A percentile compares a stretch with the other conserved stretches of the same genome.
phyloP scores from a whole-genome alignment of 2,113 vertebrate species.

The Amblyornis subalaris region DNA sequence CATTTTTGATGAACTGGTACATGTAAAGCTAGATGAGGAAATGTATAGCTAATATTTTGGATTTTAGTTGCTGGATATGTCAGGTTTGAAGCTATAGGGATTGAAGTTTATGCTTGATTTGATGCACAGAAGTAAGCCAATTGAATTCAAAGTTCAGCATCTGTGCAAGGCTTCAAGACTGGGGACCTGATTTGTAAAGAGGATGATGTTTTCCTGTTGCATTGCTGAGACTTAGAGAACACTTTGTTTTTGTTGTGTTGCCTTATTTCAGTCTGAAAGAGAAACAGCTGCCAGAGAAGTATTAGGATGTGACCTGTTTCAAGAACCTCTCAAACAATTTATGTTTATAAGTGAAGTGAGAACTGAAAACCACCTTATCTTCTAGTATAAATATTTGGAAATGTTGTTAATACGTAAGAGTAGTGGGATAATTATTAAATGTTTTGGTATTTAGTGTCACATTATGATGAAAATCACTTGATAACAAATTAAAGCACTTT shows the following conservation, averaged over 20 bases:
- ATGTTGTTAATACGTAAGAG: conserved; percentile 9
- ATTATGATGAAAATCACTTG: conserved; percentile 45
- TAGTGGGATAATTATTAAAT: conserved; percentile 58
- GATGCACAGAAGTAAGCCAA: neutral
- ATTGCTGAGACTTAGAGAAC: neutral
- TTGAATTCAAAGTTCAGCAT: conserved; percentile 51
- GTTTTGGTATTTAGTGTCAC: conserved; percentile 36
- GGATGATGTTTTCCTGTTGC: neutral
- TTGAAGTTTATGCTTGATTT: conserved; percentile 32
- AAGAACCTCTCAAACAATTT: conserved; percentile 34
- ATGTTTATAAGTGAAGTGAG: neutral
- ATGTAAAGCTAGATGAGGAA: neutral
- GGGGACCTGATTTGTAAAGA: neutral
- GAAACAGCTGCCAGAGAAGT: conserved; percentile 18
- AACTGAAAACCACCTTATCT: conserved; percentile 9
- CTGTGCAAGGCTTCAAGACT: conserved; percentile 8
- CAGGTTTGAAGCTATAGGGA: conserved; percentile 32
- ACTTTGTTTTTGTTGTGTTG: neutral
- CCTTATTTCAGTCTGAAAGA: neutral
- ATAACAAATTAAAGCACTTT: conserved; percentile 52
- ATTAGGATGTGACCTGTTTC: conserved; percentile 23
- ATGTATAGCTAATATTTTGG: neutral
- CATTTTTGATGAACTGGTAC: neutral
- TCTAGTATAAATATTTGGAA: conserved; percentile 26
- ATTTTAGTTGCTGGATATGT: conserved; percentile 7